Conservation (phyloP, 2,113 vertebrate genomes). For the Carassius carassius region DNA sequence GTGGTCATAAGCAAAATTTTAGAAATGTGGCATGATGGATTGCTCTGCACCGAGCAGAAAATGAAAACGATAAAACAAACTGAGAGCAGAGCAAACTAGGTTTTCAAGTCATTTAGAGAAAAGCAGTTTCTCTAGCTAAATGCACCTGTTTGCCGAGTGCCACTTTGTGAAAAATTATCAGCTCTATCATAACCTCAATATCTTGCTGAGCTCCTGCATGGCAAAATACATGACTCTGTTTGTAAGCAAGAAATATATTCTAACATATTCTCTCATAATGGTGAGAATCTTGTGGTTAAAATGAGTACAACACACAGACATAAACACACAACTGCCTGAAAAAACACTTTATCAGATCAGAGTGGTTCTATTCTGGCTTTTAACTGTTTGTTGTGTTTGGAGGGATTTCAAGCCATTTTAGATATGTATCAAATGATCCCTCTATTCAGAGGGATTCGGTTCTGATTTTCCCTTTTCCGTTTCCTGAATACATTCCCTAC, state of each 20-base stretch:
- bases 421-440: conserved; percentile 54
- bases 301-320: conserved; percentile 36
- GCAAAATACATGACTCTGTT: not conserved
- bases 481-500: conserved; percentile 38
- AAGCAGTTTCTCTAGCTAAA: conserved; percentile 61
- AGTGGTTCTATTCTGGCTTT: conserved; percentile 39
- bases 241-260: not conserved
- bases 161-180: conserved; percentile 62
- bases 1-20: not conserved
- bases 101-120: conserved; percentile 51
- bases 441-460: conserved; percentile 48
- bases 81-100: not conserved
- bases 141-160: conserved; percentile 67
- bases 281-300: not conserved
- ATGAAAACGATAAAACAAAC: conserved; percentile 4
- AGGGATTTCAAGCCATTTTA: conserved; percentile 25
- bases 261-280: conserved; percentile 38
- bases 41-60: not conserved
- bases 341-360: conserved; percentile 40
- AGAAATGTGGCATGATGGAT: not conserved
- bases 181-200: conserved; percentile 65
- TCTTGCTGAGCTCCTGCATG: conserved; percentile 42
- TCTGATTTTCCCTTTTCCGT: conserved; percentile 28
- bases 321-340: conserved; percentile 18
- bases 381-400: conserved; percentile 55